These are phyloP conservation scores for Ostrea edulis DNA, from an alignment of 1,140 invertebrate genomes.

Conservation along the genomic window DNA sequence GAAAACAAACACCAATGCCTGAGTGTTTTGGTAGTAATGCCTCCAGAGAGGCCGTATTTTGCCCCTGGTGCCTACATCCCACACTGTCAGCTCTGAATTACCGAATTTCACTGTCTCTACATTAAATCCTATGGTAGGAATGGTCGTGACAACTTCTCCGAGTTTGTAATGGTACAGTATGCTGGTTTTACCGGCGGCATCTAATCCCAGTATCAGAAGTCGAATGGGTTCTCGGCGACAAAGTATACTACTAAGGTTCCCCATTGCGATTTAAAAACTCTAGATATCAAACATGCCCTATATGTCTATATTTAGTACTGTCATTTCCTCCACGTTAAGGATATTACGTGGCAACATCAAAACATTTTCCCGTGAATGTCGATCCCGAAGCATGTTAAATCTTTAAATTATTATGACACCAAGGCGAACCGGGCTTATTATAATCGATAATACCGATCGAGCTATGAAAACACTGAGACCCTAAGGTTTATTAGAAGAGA, in stretches of 20 bases:
- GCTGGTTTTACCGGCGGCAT: slow-evolving; percentile 98
- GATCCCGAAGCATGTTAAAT: background rate
- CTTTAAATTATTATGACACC: too few species aligned
- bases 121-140: slow-evolving; percentile 97
- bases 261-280: background rate
- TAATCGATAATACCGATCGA: too few species aligned
- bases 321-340: background rate
- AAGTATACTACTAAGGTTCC: background rate
- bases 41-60: slow-evolving; percentile 95
- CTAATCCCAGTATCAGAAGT: slow-evolving; percentile 84
- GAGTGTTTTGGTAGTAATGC: too few species aligned
- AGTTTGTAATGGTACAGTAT: slow-evolving; percentile 98
- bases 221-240: background rate
- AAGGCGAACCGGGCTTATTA: too few species aligned
- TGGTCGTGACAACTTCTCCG: slow-evolving; percentile 98
- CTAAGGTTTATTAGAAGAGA: slow-evolving; percentile 1
- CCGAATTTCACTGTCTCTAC: slow-evolving; percentile 87
- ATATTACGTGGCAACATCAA: background rate
- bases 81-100: slow-evolving; percentile 91
- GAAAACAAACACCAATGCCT: slow-evolving; percentile 30
- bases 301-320: background rate
- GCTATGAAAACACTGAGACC: background rate
- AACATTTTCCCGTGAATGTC: background rate
- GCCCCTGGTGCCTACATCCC: slow-evolving; percentile 94
- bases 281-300: background rate